Evolutionary conservation across 2,888 invertebrate genomes (phyloP), one percentile per base, ranked within the genome.

Genomic region (Pegoplata infirma): DNA sequence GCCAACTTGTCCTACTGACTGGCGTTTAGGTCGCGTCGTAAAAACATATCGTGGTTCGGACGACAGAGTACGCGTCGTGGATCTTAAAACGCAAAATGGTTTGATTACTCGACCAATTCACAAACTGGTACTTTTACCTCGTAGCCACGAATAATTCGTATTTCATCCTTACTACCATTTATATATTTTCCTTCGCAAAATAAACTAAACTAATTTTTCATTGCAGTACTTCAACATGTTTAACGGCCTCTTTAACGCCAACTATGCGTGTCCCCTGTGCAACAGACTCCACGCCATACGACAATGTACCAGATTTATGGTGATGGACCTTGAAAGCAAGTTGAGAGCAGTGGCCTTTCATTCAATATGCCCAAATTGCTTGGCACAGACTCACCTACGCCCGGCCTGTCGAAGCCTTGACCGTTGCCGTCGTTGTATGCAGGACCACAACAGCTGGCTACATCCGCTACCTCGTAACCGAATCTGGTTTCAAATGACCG

Each of bases 11-110:
- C 19, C 47, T 8, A 47, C 16, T 8, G 47, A 47, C 0, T 17
- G 47, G 47, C 17, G 47, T 7, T 47, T 47, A 47, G 47, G 47
- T 47, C 47, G 47, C 3, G 17, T 47, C 10, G 47, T 17, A 17
- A 47, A 47, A 7, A 8, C 17, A 17, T 47, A 19, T 19, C 47
- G 17, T 19, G 47, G 47, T 17, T 1, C 47, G 6, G 47, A 47
- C 17, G 47, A 17, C 7, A 58, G n/a, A 1, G 66, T 67, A 4
- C 46, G 58, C 0, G 58, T 68, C 0, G 58, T 51, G 17, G 46
- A 46, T 17, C 6, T 46, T 7, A 46, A 10, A 47, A 47, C 47
- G 7, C 47, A 47, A 17, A 19, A 47, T 17, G 47, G 47, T 8
- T 10, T 47, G 17, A 47, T 47, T 7, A 47, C 7, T 2, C 7